phyloP scores from a whole-genome alignment of 1,140 invertebrate genomes.

The Scaptodrosophila lebanonensis region DNA sequence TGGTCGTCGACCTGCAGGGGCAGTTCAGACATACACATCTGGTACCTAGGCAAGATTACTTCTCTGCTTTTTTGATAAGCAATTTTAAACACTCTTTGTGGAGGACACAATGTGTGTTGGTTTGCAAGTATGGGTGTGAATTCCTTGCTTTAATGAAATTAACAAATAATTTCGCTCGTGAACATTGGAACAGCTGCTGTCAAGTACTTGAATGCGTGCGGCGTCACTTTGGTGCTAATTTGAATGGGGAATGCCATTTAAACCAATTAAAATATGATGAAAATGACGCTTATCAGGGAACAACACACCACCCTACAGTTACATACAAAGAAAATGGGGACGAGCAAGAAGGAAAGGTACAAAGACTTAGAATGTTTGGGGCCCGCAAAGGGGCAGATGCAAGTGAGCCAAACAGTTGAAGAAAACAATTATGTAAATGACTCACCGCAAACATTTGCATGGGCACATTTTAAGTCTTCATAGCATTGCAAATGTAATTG shows the following conservation, averaged over 20 bases:
- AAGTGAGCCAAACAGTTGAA: too few relatives aligned
- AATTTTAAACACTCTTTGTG: constrained; percentile 53
- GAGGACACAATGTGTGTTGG: constrained; percentile 3
- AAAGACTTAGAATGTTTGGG: too few relatives aligned
- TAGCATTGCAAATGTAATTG: too few relatives aligned
- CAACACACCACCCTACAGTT: constrained; percentile 9
- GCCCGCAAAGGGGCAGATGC: too few relatives aligned
- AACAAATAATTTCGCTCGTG: constrained; percentile 63
- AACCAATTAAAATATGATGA: constrained; percentile 46
- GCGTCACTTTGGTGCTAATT: constrained; percentile 68
- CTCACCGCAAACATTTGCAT: too few relatives aligned
- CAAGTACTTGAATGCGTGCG: constrained; percentile 22
- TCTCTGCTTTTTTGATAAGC: constrained; percentile 71
- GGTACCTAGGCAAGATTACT: too few relatives aligned
- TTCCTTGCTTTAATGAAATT: constrained; percentile 55
- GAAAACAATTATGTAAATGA: too few relatives aligned
- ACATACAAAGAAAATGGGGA: constrained; percentile 4
- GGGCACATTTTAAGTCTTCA: too few relatives aligned
- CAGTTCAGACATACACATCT: too few relatives aligned
- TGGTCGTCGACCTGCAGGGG: too few relatives aligned
- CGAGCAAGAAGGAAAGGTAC: constrained; percentile 8
- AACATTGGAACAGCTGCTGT: constrained; percentile 33
- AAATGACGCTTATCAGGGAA: constrained; percentile 42
- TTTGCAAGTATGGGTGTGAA: constrained; percentile 6
- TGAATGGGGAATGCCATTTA: constrained; percentile 67